phyloP scores from a whole-genome alignment of 2,888 invertebrate species.

The Metallyticus violacea region DNA sequence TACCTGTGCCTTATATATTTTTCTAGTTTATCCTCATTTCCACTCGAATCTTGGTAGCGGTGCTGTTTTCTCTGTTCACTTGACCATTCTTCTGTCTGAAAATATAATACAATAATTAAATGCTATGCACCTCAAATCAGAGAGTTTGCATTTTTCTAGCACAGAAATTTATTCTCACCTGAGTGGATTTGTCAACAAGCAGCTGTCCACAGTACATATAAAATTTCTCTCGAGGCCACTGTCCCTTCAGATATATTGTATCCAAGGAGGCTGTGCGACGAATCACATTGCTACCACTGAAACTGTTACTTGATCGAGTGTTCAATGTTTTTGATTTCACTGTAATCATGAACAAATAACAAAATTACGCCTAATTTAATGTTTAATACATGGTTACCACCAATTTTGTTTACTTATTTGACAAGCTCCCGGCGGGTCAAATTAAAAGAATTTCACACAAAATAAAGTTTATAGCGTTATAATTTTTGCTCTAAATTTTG shows the following conservation, averaged over 20 bases:
- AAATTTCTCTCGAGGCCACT: conserved; percentile 70
- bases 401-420: not conserved
- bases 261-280: conserved; percentile 76
- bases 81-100: conserved; percentile 66
- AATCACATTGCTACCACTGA: conserved; percentile 47
- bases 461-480: not conserved
- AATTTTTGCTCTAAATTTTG: not conserved
- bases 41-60: conserved; percentile 48
- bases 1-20: conserved; percentile 52
- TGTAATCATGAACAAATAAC: conserved; percentile 38
- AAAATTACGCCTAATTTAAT: not conserved
- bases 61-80: conserved; percentile 52
- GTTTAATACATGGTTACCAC: not conserved
- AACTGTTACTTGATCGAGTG: conserved; percentile 51
- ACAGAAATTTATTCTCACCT: conserved; percentile 52
- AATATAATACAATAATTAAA: not conserved
- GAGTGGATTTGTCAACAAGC: conserved; percentile 75
- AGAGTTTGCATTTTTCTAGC: conserved; percentile 26
- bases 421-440: not conserved
- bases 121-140: not conserved
- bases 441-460: not conserved
- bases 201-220: conserved; percentile 65
- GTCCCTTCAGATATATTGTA: conserved; percentile 73
- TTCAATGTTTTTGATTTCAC: conserved; percentile 55
- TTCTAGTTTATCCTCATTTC: conserved; percentile 58